These are phyloP conservation scores for Dermatophagoides farinae DNA, from an alignment of 1,140 invertebrate species.

Conservation along the genomic window DNA sequence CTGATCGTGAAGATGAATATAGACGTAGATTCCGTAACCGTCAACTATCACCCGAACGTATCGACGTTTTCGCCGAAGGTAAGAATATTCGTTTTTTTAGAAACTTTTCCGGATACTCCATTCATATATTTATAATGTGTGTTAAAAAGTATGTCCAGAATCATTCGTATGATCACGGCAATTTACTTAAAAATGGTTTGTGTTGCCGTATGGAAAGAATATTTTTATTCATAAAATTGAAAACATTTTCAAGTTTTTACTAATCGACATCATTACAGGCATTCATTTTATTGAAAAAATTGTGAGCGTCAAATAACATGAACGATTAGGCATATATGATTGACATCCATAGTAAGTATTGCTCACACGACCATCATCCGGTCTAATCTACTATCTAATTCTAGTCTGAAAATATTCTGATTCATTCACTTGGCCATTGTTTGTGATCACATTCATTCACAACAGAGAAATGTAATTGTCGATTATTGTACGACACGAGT, in stretches of 20 bases:
- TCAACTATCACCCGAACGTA: conserved; percentile 85
- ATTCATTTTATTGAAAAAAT: not conserved
- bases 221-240: not conserved
- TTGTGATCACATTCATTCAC: too few species aligned
- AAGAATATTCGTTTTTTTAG: conserved; percentile 26
- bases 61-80: conserved; percentile 95
- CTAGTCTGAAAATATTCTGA: too few species aligned
- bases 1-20: conserved; percentile 91
- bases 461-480: too few species aligned
- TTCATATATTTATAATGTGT: not conserved
- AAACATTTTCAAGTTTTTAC: not conserved
- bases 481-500: too few species aligned
- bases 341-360: too few species aligned
- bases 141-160: too few species aligned
- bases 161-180: too few species aligned
- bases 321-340: not conserved
- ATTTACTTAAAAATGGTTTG: too few species aligned
- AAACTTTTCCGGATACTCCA: conserved; percentile 9
- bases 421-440: too few species aligned
- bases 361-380: too few species aligned
- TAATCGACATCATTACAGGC: not conserved
- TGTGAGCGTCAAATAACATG: not conserved
- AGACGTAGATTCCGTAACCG: conserved; percentile 58
- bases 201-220: not conserved
- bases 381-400: too few species aligned